Evolutionary conservation across 1,140 invertebrate genomes (phyloP).

Genomic region (Nephotettix cincticeps): DNA sequence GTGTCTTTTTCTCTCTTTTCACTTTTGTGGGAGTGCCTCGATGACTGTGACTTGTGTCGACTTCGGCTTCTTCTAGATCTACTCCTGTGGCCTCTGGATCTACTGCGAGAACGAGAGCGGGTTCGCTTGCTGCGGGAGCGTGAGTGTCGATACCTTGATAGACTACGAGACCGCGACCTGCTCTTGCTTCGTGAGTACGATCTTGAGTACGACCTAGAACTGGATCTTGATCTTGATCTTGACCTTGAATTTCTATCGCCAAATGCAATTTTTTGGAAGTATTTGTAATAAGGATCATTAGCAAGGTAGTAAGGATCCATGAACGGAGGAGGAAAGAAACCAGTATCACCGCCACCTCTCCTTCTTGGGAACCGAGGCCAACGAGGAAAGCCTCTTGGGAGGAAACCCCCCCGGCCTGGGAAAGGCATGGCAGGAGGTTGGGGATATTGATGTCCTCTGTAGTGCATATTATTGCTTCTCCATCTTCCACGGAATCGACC

Average conservation of each 20-base stretch:
- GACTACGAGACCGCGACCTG: slow-evolving; percentile 27
- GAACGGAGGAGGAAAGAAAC: not conserved
- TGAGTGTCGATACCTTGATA: slow-evolving; percentile 31
- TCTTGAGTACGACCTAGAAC: slow-evolving; percentile 17
- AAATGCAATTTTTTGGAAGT: slow-evolving; percentile 52
- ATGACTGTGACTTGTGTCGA: slow-evolving; percentile 10
- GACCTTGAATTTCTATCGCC: slow-evolving; percentile 37
- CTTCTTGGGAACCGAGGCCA: slow-evolving; percentile 21
- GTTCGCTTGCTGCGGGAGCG: slow-evolving; percentile 35
- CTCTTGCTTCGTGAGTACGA: slow-evolving; percentile 2
- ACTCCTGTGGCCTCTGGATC: slow-evolving; percentile 18
- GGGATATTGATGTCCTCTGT: not conserved
- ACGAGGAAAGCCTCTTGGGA: slow-evolving; percentile 14
- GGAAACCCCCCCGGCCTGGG: slow-evolving; percentile 7
- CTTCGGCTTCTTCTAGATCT: not conserved
- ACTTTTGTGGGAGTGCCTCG: not conserved
- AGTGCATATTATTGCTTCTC: not conserved
- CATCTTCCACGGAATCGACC: not conserved
- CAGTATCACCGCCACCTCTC: not conserved
- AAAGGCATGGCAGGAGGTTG: not conserved
- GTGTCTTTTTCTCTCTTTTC: not conserved
- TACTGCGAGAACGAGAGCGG: slow-evolving; percentile 20
- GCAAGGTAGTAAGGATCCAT: slow-evolving; percentile 39
- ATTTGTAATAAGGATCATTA: slow-evolving; percentile 47
- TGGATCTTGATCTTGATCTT: slow-evolving; percentile 19